Evolutionary conservation across 2,888 invertebrate genomes (phyloP).

Genomic region (Limnephilus auricula): DNA sequence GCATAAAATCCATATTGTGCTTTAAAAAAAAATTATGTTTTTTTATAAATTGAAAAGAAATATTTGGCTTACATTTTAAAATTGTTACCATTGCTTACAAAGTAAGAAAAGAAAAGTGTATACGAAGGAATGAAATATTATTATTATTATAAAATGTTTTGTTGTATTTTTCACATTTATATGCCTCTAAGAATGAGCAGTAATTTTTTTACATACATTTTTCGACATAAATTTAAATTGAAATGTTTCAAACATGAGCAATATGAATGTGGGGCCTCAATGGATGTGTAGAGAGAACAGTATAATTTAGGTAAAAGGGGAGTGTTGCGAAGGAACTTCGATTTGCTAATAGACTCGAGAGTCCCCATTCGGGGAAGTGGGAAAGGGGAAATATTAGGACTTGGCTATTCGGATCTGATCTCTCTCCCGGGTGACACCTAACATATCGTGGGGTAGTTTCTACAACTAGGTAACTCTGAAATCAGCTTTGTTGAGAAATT

Average conservation of each 20-base stretch:
- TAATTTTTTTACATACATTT: neutral
- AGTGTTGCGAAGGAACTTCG: neutral
- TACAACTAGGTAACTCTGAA: too few species aligned
- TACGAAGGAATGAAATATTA: conserved; percentile 14
- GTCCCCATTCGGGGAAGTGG: neutral
- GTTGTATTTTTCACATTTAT: too few species aligned
- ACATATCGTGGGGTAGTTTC: too few species aligned
- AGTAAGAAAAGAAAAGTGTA: conserved; percentile 22
- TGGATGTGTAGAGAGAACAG: neutral
- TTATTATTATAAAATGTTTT: neutral
- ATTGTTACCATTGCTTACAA: conserved; percentile 17
- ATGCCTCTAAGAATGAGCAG: neutral
- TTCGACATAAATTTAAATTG: neutral
- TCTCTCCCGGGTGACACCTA: neutral
- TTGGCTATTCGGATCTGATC: neutral
- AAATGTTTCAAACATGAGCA: conserved; percentile 2
- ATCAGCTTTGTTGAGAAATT: too few species aligned
- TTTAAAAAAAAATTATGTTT: neutral
- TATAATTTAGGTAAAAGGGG: neutral
- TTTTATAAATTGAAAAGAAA: neutral
- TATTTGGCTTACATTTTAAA: neutral
- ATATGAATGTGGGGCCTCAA: neutral
- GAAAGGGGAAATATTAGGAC: too few species aligned
- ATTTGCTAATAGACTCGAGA: neutral
- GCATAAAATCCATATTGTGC: neutral